Base-by-base conservation (phyloP, 2,888 invertebrate genomes). In the Polyommatus iphigenia region DNA sequence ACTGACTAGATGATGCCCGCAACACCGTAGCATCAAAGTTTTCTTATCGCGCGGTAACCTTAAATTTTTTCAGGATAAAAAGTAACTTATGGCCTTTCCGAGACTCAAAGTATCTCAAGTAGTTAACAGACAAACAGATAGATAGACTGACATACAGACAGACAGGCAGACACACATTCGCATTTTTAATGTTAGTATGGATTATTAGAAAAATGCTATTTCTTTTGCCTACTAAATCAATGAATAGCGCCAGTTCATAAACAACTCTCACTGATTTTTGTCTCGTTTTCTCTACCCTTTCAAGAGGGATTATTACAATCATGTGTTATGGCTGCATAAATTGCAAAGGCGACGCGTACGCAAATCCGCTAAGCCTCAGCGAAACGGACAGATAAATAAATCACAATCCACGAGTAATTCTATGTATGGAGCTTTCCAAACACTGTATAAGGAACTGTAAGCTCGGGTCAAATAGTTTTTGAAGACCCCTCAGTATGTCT, bases 331-430 rank as follows among this genome's bases (percentile, higher is more conserved):
- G 72, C 72, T 18, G 36, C 72, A 41, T 72, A 72, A 72, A 72
- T 72, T 72, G 41, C 24, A 41, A 72, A 10, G 46, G 46, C 46
- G 41, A 20, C 10, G 41, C 72, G 20, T 36, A 32, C 36, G 41
- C 72, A 72, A 72, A 72, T 72, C 72, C 72, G 72, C 41, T 72
- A 72, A 72, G 72, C 72, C 72, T 72, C 36, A n/a, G 41, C 72
- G 41, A n/a, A 72, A 72, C 36, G 20, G 72, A 72, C 72, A 72
- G 36, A 67, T 29, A 67, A 67, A 67, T 72, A 72, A 72, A 72
- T 72, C 72, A 67, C 62, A 62, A 62, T 67, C 15, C 67, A 67
- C 67, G 41, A 72, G 72, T 72, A 41, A 72, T 72, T 72, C 72
- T 72, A 72, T 72, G 72, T 72, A 72, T 72, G 72, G 41, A 72